Evolutionary conservation across 1,140 invertebrate genomes (phyloP), one percentile per base, ranked within the genome.

Genomic region (Saccostrea echinata): DNA sequence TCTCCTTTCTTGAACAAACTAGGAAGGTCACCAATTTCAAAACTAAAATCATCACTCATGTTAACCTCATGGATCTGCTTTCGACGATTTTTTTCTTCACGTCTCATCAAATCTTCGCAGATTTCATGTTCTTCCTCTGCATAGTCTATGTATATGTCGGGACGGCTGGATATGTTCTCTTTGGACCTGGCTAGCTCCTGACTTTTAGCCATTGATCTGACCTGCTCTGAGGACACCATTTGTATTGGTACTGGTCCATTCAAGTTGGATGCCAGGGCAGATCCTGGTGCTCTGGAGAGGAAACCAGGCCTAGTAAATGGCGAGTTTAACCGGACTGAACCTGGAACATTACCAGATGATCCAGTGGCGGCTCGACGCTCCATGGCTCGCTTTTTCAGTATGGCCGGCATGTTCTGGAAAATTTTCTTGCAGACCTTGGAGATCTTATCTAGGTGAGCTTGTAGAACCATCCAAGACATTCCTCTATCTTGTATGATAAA

Each of bases 81-180:
- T 52, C 82, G n/a, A 8, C 51, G 24, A 53, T 51, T 84, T 4
- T 24, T 53, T 53, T 52, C 53, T 43, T 84, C 51, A 1, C 24
- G 43, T 33, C 68, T 64, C 64, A 76, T 52, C 27, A 71, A 21
- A 27, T 86, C 84, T n/a, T 71, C 61, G 51, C 52, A 68, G 30
- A 71, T 55, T 30, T 84, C 53, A 16, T 57, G 21, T 18, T 71
- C 61, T 0, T 87, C 82, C 35, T 84, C 84, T 2, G 87, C 87
- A 55, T 87, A 90, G 98, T 88, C 86, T 35, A 88, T 88, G 16
- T 88, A 88, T 11, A 88, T 84, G 55, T 84, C 86, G 16, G 81
- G 35, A 51, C 51, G 35, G 16, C 16, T 51, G 21, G 35, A 21
- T 16, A 53, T 18, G 21, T 83, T 53, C 81, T 83, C 51, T 27